Percentiles rank a stretch among this genome's conserved stretches.
phyloP scores from a whole-genome alignment of 2,888 invertebrate genomes.

The Crepidodera aurea region DNA sequence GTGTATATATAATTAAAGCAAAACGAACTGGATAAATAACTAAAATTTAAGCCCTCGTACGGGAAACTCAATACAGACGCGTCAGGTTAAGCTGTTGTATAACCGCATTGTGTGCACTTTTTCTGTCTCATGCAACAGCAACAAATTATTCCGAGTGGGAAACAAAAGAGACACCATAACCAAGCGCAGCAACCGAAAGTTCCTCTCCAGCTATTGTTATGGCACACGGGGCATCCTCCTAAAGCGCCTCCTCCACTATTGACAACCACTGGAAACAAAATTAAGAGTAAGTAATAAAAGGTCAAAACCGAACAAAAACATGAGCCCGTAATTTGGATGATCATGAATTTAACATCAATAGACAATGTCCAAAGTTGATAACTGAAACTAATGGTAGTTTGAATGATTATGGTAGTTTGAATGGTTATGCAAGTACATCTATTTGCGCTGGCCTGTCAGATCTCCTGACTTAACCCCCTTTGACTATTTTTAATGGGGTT shows the following conservation, averaged over 20 bases:
- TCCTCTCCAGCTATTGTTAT: conserved; percentile 35
- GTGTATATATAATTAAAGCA: background rate
- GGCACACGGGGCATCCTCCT: conserved; percentile 37
- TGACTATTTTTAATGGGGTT: conserved; percentile 6
- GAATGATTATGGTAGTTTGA: no score
- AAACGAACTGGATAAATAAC: no score
- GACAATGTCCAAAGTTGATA: no score
- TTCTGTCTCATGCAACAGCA: conserved; percentile 43
- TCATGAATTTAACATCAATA: no score
- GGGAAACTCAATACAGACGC: no score
- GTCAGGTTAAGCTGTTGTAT: conserved; percentile 26
- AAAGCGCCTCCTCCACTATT: background rate
- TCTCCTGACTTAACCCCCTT: background rate
- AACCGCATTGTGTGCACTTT: conserved; percentile 42
- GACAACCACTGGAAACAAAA: conserved; percentile 11
- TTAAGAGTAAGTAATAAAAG: background rate
- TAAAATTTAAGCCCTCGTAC: no score
- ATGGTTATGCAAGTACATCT: no score
- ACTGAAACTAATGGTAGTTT: no score
- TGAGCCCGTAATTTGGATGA: no score
- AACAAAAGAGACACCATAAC: conserved; percentile 36
- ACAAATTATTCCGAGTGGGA: conserved; percentile 41
- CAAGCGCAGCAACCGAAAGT: conserved; percentile 39
- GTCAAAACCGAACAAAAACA: no score
- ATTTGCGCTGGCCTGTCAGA: conserved; percentile 7